These are phyloP conservation scores for Contarinia nasturtii DNA, from an alignment of 1,140 invertebrate genomes.

Conservation along the genomic window DNA sequence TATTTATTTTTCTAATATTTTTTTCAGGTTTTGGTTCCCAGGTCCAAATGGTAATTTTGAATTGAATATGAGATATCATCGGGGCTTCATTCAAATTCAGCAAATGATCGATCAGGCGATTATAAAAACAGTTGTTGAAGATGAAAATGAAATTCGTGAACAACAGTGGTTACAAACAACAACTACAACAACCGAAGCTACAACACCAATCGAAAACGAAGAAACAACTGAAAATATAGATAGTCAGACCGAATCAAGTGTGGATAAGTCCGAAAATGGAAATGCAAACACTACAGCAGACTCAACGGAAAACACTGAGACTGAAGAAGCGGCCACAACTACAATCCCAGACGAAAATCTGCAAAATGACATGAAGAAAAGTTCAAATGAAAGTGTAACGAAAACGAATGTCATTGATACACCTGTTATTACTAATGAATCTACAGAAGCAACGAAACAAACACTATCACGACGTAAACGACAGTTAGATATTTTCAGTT, in stretches of 20 bases:
- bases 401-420: background rate
- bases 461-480: background rate
- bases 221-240: too few species aligned
- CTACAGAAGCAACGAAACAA: background rate
- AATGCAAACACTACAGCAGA: too few species aligned
- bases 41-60: slow-evolving; percentile 40
- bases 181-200: background rate
- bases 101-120: slow-evolving; percentile 41
- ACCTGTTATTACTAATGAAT: background rate
- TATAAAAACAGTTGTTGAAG: slow-evolving; percentile 25
- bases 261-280: background rate
- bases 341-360: background rate
- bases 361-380: background rate
- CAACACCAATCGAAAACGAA: background rate
- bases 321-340: background rate
- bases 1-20: too few species aligned
- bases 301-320: background rate
- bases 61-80: slow-evolving; percentile 40
- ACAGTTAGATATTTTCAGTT: background rate
- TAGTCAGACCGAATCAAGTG: background rate
- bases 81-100: slow-evolving; percentile 44
- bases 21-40: slow-evolving; percentile 46
- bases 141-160: slow-evolving; percentile 1
- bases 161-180: background rate
- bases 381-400: background rate